Base-by-base conservation (phyloP, 2,888 invertebrate genomes). In the Drosophila suboccidentalis region DNA sequence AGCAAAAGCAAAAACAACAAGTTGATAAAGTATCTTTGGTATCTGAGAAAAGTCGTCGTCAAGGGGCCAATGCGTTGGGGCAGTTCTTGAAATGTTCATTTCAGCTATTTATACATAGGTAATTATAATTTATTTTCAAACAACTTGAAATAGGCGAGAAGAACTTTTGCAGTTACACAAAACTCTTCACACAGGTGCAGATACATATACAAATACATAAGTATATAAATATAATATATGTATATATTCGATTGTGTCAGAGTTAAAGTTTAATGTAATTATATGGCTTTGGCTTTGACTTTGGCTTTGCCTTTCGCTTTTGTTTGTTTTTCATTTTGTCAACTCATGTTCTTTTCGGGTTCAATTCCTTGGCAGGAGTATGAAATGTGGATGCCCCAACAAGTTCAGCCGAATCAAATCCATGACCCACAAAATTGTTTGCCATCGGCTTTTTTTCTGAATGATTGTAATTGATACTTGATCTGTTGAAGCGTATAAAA, bases 401-500 rank as follows among this genome's bases (percentile, higher is more conserved):
- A 53, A 51, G 49, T 50, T 60, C 13, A 43, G 22, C 39, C 3
- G 15, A 47, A 17, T 43, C 50, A 69, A 50, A 63, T 60, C 64
- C 59, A 60, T 75, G 73, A 73, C 75, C 70, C 79, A 61, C 76
- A 79, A 71, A 74, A 67, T 44, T 58, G 43, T 57, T 67, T 64
- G 62, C 68, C 54, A 76, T 62, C 60, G 74, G 71, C 74, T 75
- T 69, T 47, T 61, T 73, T 57, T 32, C 32, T 66, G 76, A 76
- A 69, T 72, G 80, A 80, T 83, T 86, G 87, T 83, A 86, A 87
- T 87, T 87, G 84, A 83, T 83, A 87, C 84, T 84, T 81, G 84
- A 87, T 87, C 82, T 87, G 83, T 78, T 78, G 84, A 70, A 87
- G 83, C 83, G 84, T 71, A 87, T 87, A 87, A 87, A 80, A 73